Evolutionary conservation across 2,888 invertebrate species (phyloP), one percentile per base, ranked within the genome.

Genomic region (Aethes cnicana): DNA sequence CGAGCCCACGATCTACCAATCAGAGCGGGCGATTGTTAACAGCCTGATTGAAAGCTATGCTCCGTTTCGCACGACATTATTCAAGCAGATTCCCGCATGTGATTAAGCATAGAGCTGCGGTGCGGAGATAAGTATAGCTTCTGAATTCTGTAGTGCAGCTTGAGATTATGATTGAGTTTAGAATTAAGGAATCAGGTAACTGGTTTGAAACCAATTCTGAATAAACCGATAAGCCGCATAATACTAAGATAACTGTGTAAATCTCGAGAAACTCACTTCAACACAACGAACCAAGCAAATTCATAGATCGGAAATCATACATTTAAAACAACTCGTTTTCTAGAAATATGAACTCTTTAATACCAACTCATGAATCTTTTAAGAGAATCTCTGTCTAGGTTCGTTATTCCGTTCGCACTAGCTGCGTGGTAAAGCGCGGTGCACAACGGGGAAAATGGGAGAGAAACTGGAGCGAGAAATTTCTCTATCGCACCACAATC

Each of bases 1-100:
- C 60, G 55, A 61, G 70, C 72, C 77, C 79, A 78, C 78, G 81
- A 77, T 70, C 68, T 65, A 65, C 77, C 79, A 82, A 83, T 81
- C 81, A 82, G 62, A 64, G 64, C 55, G 53, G 57, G 44, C 67
- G 69, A 81, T 81, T 82, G 81, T 79, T 77, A 68, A 59, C 54
- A 59, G 56, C 41, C 61, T 74, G 77, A 81, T 81, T 77, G 77
- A 81, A 81, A 76, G 77, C 74, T 71, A 66, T 66, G 69, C 74
- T 72, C 72, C 62, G 74, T 72, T 83, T 84, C 75, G 74, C 77
- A 80, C 81, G 74, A 69, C 70, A 76, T 72, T 64, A 66, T 63
- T 62, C 64, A 64, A 59, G 57, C 56, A 56, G 50, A 56, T 59
- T 59, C 55, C 58, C 58, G 57, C 48, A 55, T 60, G 54, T 53